phyloP scores from a whole-genome alignment of 1,140 invertebrate species.

The Vanessa tameamea region DNA sequence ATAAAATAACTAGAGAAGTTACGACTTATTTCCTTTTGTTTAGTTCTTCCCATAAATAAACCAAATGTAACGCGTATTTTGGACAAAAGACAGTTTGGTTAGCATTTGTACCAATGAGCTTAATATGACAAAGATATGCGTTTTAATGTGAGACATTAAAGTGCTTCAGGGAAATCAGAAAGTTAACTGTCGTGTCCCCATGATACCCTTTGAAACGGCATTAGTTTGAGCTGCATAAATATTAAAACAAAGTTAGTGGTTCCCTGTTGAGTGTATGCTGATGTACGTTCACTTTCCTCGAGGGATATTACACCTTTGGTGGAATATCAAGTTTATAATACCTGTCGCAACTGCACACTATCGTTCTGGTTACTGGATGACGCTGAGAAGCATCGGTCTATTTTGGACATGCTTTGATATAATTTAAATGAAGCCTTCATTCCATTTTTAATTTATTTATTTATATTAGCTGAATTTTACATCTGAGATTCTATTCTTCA shows the following conservation, averaged over 20 bases:
- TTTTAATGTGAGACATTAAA: background rate
- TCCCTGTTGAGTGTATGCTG: background rate
- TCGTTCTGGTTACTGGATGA: background rate
- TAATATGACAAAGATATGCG: background rate
- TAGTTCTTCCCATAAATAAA: too few species aligned
- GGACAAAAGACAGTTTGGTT: too few species aligned
- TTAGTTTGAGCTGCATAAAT: slow-evolving; percentile 11
- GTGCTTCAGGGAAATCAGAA: background rate
- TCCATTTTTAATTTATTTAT: too few species aligned
- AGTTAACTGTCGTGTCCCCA: background rate
- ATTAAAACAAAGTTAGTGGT: slow-evolving; percentile 5
- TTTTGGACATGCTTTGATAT: background rate
- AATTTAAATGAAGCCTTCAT: background rate
- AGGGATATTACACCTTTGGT: slow-evolving; percentile 51
- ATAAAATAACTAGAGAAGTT: too few species aligned
- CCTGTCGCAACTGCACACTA: background rate
- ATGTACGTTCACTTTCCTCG: slow-evolving; percentile 39
- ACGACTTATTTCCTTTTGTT: too few species aligned
- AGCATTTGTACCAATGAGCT: background rate
- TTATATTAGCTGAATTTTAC: too few species aligned
- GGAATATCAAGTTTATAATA: background rate
- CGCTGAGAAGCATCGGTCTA: background rate
- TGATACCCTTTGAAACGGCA: background rate
- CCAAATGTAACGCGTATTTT: too few species aligned
- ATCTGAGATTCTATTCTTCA: too few species aligned